A percentile compares a stretch with the other conserved stretches of the same genome.
phyloP scores from a whole-genome alignment of 2,888 invertebrate genomes.

The Synanthedon tipuliformis region DNA sequence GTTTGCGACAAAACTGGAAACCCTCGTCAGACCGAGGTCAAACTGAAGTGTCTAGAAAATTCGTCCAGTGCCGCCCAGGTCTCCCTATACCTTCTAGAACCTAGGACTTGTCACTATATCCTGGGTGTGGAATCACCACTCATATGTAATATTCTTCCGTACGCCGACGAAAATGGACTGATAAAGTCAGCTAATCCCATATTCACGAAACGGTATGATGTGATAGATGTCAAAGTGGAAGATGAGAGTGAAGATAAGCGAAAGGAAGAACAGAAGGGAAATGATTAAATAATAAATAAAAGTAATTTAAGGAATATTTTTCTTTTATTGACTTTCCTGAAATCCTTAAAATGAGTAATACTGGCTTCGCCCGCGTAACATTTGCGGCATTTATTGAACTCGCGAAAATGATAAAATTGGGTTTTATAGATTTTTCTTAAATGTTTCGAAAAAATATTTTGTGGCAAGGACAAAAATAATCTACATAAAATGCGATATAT shows the following conservation, averaged over 20 bases:
- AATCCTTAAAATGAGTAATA: too few species aligned
- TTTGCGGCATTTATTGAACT: too few species aligned
- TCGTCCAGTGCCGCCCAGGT: slow-evolving; percentile 83
- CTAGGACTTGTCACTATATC: slow-evolving; percentile 92
- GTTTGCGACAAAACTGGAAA: slow-evolving; percentile 86
- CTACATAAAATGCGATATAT: too few species aligned
- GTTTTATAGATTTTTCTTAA: too few species aligned
- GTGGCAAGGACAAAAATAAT: too few species aligned
- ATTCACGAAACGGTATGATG: slow-evolving; percentile 14
- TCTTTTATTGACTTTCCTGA: too few species aligned
- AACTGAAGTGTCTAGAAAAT: slow-evolving; percentile 80
- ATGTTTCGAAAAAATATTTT: too few species aligned
- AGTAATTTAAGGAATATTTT: background rate
- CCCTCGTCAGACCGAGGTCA: slow-evolving; percentile 86
- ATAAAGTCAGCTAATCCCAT: slow-evolving; percentile 29
- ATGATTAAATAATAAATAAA: slow-evolving; percentile 26
- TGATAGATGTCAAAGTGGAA: slow-evolving; percentile 18
- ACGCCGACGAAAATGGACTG: slow-evolving; percentile 85
- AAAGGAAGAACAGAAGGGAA: slow-evolving; percentile 17
- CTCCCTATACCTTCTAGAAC: slow-evolving; percentile 89
- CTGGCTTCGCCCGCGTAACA: too few species aligned
- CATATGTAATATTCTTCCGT: slow-evolving; percentile 85
- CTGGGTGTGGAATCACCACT: slow-evolving; percentile 94
- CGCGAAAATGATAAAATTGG: too few species aligned
- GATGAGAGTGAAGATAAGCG: slow-evolving; percentile 17